phyloP scores from a whole-genome alignment of 2,888 invertebrate species.

The Oligia fasciuncula region DNA sequence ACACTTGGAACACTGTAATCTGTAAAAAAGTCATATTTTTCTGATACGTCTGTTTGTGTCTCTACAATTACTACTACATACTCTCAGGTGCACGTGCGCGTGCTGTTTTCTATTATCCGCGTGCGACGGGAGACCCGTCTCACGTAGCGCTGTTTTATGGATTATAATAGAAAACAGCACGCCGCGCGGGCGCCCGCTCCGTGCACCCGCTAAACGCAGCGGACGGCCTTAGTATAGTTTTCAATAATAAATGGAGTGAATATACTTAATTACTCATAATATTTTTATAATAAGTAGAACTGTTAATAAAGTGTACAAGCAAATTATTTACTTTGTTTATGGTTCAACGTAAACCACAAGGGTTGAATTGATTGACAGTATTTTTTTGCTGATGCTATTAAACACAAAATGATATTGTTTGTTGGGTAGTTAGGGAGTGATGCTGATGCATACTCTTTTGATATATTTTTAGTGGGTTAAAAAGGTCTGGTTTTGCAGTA shows the following conservation, averaged over 20 bases:
- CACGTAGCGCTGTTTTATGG: too few species aligned
- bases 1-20: constrained; percentile 81
- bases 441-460: too few species aligned
- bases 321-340: not conserved
- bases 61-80: not conserved
- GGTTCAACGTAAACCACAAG: not conserved
- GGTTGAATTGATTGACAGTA: not conserved
- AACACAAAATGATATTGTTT: not conserved
- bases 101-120: too few species aligned
- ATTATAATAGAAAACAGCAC: too few species aligned
- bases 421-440: not conserved
- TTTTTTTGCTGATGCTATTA: not conserved
- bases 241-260: not conserved
- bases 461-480: not conserved
- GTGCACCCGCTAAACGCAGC: too few species aligned
- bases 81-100: too few species aligned
- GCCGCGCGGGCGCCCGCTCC: too few species aligned
- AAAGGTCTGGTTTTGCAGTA: not conserved
- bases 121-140: too few species aligned
- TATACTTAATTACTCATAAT: not conserved
- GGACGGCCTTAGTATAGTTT: not conserved
- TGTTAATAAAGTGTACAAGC: not conserved
- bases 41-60: not conserved
- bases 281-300: not conserved
- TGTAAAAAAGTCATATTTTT: constrained; percentile 56